A percentile compares a stretch with the other conserved stretches of the same genome.
These are phyloP conservation scores for Drosophila nigrodunni DNA, from an alignment of 1,140 invertebrate species.

Conservation along the genomic window DNA sequence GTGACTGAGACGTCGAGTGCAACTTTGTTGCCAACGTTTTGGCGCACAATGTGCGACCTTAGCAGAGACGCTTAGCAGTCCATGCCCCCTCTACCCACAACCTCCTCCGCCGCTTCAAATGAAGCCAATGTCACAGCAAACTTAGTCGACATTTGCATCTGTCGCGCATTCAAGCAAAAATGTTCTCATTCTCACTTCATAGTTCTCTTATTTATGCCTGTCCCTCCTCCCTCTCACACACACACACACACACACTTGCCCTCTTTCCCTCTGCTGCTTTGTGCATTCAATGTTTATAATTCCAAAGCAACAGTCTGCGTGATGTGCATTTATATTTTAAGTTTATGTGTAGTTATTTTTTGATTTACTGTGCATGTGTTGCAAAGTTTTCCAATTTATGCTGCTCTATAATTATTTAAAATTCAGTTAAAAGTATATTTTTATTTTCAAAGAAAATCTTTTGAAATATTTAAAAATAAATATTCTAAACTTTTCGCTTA, in stretches of 20 bases:
- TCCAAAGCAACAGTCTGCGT: background rate
- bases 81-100: background rate
- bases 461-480: no score
- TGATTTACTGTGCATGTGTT: background rate
- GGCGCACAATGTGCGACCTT: constrained; percentile 34
- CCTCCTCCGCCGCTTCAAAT: constrained; percentile 10
- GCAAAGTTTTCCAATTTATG: background rate
- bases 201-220: background rate
- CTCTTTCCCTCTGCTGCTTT: background rate
- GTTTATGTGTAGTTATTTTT: no score
- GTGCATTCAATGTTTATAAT: constrained; percentile 1
- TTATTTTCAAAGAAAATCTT: no score
- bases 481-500: no score
- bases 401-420: no score
- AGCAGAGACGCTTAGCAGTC: no score
- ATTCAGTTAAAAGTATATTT: no score
- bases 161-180: constrained; percentile 20
- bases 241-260: background rate
- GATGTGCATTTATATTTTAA: background rate
- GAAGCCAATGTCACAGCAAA: constrained; percentile 49
- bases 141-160: constrained; percentile 42
- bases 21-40: constrained; percentile 1
- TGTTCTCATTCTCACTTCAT: constrained; percentile 21
- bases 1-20: background rate
- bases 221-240: background rate